Percentiles rank a stretch among this genome's conserved stretches.
These are phyloP conservation scores for Paguma larvata DNA, from an alignment of 2,797 vertebrate species.

Conservation along the genomic window DNA sequence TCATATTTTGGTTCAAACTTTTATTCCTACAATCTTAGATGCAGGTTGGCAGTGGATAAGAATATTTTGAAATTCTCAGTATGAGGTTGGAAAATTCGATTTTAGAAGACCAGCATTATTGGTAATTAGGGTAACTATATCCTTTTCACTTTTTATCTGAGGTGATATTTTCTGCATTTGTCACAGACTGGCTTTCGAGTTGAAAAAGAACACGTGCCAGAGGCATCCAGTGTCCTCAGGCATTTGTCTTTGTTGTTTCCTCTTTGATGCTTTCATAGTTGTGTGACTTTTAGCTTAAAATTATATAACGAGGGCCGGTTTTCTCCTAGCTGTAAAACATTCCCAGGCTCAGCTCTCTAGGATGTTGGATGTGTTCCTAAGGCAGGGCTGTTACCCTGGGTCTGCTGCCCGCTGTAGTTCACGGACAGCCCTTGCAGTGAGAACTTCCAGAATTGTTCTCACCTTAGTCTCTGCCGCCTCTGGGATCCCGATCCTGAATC, in stretches of 20 bases:
- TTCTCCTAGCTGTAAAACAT: neutral
- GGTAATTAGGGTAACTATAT: neutral
- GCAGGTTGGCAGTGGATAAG: constrained; percentile 5
- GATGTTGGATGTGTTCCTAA: neutral
- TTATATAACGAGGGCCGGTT: constrained; percentile 19
- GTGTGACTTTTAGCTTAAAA: constrained; percentile 40
- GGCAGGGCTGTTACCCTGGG: neutral
- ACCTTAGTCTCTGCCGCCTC: neutral
- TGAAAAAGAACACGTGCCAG: constrained; percentile 58
- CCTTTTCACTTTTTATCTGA: constrained; percentile 12
- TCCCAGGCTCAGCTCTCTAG: neutral
- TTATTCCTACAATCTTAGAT: neutral
- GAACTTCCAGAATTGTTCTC: neutral
- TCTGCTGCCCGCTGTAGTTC: neutral
- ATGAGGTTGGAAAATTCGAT: neutral
- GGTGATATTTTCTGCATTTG: neutral
- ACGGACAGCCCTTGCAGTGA: neutral
- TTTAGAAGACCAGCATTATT: neutral
- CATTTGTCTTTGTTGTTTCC: constrained; percentile 38
- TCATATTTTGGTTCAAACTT: constrained; percentile 36
- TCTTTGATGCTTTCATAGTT: constrained; percentile 45
- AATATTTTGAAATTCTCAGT: constrained; percentile 32
- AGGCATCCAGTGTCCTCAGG: constrained; percentile 42
- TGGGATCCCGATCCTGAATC: neutral
- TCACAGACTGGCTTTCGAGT: neutral